phyloP scores from a whole-genome alignment of 2,888 invertebrate species.

The Dendrolimus houi region DNA sequence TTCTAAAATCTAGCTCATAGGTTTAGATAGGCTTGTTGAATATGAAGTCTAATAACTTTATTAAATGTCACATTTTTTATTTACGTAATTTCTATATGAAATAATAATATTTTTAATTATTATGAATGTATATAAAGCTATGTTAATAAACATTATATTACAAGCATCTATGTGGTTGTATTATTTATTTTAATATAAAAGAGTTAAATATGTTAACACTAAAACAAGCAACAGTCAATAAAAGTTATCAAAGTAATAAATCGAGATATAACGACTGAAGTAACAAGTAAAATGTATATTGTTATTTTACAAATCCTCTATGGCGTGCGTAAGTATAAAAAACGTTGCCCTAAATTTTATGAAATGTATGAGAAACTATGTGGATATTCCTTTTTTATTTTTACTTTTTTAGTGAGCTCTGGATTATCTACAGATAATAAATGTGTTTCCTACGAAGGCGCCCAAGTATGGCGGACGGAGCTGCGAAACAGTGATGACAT shows the following conservation, averaged over 20 bases:
- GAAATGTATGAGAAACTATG: no score
- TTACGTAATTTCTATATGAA: conserved; percentile 61
- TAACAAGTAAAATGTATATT: no score
- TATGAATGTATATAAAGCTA: conserved; percentile 71
- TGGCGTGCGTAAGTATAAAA: no score
- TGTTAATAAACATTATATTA: conserved; percentile 73
- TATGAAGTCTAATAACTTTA: conserved; percentile 54
- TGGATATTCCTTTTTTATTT: no score
- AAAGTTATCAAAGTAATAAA: no score
- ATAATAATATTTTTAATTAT: conserved; percentile 69
- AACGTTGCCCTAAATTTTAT: no score
- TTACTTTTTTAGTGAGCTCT: no score
- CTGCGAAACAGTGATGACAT: conserved; percentile 18
- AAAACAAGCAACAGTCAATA: no score
- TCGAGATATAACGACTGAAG: no score
- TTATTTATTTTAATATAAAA: conserved; percentile 19
- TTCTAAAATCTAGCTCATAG: conserved; percentile 44
- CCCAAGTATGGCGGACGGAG: conserved; percentile 31
- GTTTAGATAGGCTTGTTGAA: conserved; percentile 29
- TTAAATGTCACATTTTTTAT: conserved; percentile 57
- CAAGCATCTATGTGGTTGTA: conserved; percentile 40
- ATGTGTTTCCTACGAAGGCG: conserved; percentile 19
- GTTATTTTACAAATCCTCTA: no score
- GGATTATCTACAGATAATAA: background rate
- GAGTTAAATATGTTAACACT: no score